Evolutionary conservation across 2,888 invertebrate species (phyloP).

Genomic region (Eupithecia pulchellata): DNA sequence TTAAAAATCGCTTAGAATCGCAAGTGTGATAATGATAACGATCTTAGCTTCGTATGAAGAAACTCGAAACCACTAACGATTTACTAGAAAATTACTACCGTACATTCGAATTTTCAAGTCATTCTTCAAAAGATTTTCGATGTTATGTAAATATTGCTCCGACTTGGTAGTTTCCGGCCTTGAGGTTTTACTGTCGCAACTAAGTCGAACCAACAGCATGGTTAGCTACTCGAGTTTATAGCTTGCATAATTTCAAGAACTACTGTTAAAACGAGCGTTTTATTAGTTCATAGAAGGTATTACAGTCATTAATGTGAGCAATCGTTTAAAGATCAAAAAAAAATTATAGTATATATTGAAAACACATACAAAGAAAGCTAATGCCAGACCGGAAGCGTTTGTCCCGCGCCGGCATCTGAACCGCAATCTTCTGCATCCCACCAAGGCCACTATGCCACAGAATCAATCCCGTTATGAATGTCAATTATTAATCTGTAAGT

Average conservation of each 20-base stretch:
- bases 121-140: not conserved
- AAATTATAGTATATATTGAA: not conserved
- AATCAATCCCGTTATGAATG: not conserved
- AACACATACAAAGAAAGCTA: not conserved
- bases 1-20: no score
- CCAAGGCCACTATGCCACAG: not conserved
- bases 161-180: not conserved
- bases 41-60: not conserved
- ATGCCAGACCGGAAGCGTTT: not conserved
- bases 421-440: not conserved
- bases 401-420: not conserved
- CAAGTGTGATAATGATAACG: no score
- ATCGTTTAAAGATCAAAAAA: not conserved
- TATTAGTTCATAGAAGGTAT: conserved; percentile 2
- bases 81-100: not conserved
- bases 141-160: not conserved
- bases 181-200: not conserved
- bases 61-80: not conserved
- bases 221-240: not conserved
- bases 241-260: conserved; percentile 16
- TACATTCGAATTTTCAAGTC: not conserved
- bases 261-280: conserved; percentile 2
- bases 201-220: not conserved
- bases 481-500: not conserved
- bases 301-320: not conserved